Percentiles rank a stretch among this genome's conserved stretches.
Evolutionary conservation across 2,888 invertebrate genomes (phyloP).

Genomic region (Dromius quadrimaculatus): DNA sequence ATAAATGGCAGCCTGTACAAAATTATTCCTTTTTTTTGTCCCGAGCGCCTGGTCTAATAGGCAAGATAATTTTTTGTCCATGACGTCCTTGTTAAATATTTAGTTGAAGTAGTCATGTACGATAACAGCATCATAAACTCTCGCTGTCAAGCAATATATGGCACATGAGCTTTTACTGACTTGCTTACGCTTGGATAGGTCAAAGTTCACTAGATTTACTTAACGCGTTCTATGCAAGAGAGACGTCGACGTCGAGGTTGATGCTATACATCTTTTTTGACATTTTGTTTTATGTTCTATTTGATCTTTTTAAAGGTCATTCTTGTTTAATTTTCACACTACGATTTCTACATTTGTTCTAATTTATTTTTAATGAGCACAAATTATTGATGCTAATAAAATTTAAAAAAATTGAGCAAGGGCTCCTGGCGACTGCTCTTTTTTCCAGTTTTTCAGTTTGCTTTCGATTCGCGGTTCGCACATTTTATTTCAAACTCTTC

Average conservation of each 20-base stretch:
- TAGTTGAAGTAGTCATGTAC: no score
- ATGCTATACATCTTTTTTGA: constrained; percentile 22
- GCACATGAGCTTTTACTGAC: constrained; percentile 12
- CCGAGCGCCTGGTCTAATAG: no score
- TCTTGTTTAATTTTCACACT: constrained; percentile 27
- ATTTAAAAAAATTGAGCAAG: no score
- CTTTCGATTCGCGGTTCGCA: no score
- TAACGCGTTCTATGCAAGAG: background rate
- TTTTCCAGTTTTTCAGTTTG: no score
- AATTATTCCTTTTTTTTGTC: no score
- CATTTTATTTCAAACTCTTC: no score
- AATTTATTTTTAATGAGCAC: constrained; percentile 12
- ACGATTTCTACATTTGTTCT: background rate
- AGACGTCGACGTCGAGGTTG: background rate
- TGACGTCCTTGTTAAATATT: no score
- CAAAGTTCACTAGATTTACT: constrained; percentile 25
- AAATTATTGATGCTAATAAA: no score
- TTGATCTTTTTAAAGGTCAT: constrained; percentile 27
- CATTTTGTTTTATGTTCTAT: constrained; percentile 32
- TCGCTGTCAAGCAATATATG: constrained; percentile 9
- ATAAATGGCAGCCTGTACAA: no score
- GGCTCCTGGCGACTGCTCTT: no score
- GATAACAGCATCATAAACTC: constrained; percentile 13
- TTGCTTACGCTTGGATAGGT: constrained; percentile 24
- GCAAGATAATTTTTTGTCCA: no score